Conservation (phyloP, 1,140 invertebrate species). For the Venturia canescens region DNA sequence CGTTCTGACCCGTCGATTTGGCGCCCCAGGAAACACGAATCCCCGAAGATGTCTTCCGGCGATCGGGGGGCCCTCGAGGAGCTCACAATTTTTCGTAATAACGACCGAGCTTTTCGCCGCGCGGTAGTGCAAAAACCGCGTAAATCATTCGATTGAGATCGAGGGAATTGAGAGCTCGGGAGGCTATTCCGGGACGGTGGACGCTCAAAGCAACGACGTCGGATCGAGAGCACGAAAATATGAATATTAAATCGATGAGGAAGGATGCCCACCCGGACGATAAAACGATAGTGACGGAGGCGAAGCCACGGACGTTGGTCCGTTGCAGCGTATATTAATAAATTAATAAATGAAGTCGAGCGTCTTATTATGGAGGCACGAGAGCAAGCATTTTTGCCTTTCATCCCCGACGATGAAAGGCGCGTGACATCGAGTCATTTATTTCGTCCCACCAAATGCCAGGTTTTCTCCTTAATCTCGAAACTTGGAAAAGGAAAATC, state of each 20-base stretch:
- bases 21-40: no score
- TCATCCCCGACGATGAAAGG: neutral
- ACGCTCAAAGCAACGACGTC: neutral
- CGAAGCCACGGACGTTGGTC: neutral
- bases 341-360: slow-evolving; percentile 10
- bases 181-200: neutral
- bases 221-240: neutral
- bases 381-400: neutral
- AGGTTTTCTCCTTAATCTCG: no score
- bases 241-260: neutral
- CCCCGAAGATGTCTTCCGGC: no score
- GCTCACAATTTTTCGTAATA: no score
- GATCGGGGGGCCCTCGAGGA: no score
- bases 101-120: no score
- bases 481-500: no score
- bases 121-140: no score
- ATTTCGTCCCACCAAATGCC: neutral
- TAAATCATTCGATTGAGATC: no score
- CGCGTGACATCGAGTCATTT: neutral
- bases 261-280: slow-evolving; percentile 5
- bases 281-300: slow-evolving; percentile 28
- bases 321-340: neutral
- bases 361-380: neutral
- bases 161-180: neutral
- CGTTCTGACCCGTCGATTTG: no score